Evolutionary conservation across 2,888 invertebrate genomes (phyloP).

Genomic region (Hermaeophaga mercurialis): DNA sequence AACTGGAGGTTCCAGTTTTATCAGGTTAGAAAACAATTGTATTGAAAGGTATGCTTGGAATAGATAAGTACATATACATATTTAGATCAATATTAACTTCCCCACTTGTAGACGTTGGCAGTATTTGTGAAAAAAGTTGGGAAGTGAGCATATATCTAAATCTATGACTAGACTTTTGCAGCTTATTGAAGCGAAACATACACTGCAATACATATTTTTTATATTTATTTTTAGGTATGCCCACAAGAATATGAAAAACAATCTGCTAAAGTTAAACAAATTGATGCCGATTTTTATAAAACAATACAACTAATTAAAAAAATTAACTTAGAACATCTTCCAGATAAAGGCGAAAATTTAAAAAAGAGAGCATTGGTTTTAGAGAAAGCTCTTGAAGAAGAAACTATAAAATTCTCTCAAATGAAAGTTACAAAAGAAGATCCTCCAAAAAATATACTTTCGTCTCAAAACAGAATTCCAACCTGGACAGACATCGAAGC

Average conservation of each 20-base stretch:
- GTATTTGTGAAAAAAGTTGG: no score
- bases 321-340: conserved; percentile 57
- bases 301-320: conserved; percentile 38
- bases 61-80: no score
- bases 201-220: no score
- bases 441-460: not conserved
- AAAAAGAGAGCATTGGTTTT: conserved; percentile 58
- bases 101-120: no score
- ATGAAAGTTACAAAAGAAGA: conserved; percentile 58
- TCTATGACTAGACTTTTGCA: no score
- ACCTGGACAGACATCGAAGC: conserved; percentile 64
- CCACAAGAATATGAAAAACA: conserved; percentile 22
- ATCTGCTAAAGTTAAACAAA: conserved; percentile 25
- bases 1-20: no score
- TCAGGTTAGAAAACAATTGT: no score
- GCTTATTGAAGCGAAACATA: no score
- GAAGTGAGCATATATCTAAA: no score
- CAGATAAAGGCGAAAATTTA: conserved; percentile 69
- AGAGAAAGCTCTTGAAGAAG: conserved; percentile 57
- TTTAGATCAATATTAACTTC: no score
- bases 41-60: no score
- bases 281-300: conserved; percentile 35
- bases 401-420: conserved; percentile 60
- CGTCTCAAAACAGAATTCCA: conserved; percentile 30
- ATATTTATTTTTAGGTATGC: conserved; percentile 29